Evolutionary conservation across 35 echinoderm and acorn worm genomes (phyloP).

Genomic region (Anneissia japonica): DNA sequence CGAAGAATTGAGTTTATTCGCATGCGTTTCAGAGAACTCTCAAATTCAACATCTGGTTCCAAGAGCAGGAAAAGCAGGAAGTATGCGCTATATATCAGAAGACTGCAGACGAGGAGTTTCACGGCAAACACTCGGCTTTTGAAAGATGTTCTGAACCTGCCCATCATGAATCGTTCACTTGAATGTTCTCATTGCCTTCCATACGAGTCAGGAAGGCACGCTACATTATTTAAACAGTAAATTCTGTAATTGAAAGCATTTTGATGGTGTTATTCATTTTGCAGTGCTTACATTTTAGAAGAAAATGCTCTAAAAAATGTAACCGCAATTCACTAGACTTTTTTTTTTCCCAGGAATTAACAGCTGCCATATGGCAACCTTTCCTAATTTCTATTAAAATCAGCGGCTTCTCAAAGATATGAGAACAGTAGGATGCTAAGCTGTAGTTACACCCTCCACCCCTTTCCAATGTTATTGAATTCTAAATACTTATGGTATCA

Average conservation of each 20-base stretch:
- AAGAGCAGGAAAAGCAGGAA: not conserved
- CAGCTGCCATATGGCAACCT: too few species aligned
- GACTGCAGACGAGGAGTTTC: not conserved
- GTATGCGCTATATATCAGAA: not conserved
- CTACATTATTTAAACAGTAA: too few species aligned
- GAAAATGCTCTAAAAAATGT: too few species aligned
- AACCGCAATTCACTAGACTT: too few species aligned
- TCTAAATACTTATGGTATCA: too few species aligned
- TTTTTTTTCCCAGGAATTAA: too few species aligned
- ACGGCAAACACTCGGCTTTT: not conserved
- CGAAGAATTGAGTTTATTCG: not conserved
- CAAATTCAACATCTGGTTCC: not conserved
- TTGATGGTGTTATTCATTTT: not conserved
- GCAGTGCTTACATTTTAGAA: too few species aligned
- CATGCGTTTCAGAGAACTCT: not conserved
- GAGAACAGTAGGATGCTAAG: too few species aligned
- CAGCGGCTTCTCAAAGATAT: too few species aligned
- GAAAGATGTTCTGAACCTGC: not conserved
- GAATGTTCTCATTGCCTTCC: not conserved
- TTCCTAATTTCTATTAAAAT: too few species aligned
- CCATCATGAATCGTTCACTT: not conserved
- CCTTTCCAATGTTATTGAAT: too few species aligned
- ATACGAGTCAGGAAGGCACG: not conserved
- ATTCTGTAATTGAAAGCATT: not conserved
- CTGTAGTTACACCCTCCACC: too few species aligned